Evolutionary conservation across 2,113 vertebrate species (phyloP).

Genomic region (Vidua chalybeata): DNA sequence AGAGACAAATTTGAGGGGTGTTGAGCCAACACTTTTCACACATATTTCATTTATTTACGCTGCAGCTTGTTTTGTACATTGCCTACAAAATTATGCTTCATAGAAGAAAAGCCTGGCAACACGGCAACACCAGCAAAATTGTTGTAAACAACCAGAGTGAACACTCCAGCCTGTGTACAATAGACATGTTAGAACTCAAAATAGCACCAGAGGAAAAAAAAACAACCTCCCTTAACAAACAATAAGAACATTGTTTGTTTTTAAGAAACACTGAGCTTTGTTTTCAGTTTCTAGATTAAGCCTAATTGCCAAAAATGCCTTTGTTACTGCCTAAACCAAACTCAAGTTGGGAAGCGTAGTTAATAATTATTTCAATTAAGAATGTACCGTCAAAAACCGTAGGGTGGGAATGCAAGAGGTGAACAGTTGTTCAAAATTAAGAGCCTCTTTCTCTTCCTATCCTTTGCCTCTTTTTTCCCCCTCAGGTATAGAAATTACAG

Average conservation of each 20-base stretch:
- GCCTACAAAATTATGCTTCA: constrained; percentile 22
- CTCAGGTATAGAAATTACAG: background rate
- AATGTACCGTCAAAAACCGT: background rate
- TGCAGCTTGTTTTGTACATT: constrained; percentile 4
- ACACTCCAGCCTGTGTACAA: background rate
- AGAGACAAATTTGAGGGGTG: background rate
- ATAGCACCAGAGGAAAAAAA: constrained; percentile 32
- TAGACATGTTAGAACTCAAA: constrained; percentile 36
- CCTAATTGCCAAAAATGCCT: constrained; percentile 24
- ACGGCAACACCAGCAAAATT: background rate
- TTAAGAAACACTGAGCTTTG: constrained; percentile 46
- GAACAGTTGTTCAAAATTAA: background rate
- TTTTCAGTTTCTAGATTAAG: constrained; percentile 38
- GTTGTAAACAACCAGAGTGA: constrained; percentile 37
- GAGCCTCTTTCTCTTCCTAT: background rate
- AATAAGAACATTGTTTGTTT: constrained; percentile 42
- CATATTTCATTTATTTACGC: constrained; percentile 17
- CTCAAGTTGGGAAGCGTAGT: background rate
- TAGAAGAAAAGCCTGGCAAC: constrained; percentile 39
- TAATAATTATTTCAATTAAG: background rate
- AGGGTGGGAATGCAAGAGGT: background rate
- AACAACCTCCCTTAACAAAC: background rate
- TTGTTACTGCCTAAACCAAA: constrained; percentile 22
- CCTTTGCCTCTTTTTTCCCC: background rate
- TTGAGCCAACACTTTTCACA: background rate